phyloP scores from a whole-genome alignment of 1,140 invertebrate species.

The Drosophila sechellia region DNA sequence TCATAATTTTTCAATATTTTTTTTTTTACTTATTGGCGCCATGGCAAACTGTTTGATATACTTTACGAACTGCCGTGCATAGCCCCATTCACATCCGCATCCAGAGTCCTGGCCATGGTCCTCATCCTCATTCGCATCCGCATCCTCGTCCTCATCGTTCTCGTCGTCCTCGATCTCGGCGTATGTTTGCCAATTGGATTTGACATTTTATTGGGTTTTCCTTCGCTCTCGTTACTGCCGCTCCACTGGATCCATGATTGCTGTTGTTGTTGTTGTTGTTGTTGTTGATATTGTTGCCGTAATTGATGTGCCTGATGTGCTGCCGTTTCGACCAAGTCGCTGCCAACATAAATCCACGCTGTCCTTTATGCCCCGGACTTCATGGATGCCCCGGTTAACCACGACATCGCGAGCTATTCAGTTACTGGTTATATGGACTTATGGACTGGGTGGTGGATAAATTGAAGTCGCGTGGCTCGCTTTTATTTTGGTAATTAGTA shows the following conservation, averaged over 20 bases:
- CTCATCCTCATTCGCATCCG: neutral
- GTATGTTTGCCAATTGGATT: slow-evolving; percentile 80
- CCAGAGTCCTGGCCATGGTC: slow-evolving; percentile 22
- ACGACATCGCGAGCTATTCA: slow-evolving; percentile 6
- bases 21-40: neutral
- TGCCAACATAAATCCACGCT: slow-evolving; percentile 73
- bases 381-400: neutral
- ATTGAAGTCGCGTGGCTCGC: slow-evolving; percentile 55
- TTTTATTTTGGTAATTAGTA: slow-evolving; percentile 76
- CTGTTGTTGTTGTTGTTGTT: slow-evolving; percentile 25
- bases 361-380: neutral
- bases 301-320: slow-evolving; percentile 68
- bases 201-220: slow-evolving; percentile 82
- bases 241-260: slow-evolving; percentile 58
- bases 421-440: slow-evolving; percentile 4
- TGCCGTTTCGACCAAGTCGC: slow-evolving; percentile 51
- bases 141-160: slow-evolving; percentile 15
- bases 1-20: neutral
- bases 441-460: slow-evolving; percentile 15
- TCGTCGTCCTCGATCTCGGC: slow-evolving; percentile 27
- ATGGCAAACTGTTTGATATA: slow-evolving; percentile 77
- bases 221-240: slow-evolving; percentile 75
- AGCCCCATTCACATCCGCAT: slow-evolving; percentile 25
- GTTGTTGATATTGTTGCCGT: slow-evolving; percentile 50
- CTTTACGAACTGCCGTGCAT: slow-evolving; percentile 61